Conservation (phyloP, 2,888 invertebrate species). For the Ectobius pallidus region DNA sequence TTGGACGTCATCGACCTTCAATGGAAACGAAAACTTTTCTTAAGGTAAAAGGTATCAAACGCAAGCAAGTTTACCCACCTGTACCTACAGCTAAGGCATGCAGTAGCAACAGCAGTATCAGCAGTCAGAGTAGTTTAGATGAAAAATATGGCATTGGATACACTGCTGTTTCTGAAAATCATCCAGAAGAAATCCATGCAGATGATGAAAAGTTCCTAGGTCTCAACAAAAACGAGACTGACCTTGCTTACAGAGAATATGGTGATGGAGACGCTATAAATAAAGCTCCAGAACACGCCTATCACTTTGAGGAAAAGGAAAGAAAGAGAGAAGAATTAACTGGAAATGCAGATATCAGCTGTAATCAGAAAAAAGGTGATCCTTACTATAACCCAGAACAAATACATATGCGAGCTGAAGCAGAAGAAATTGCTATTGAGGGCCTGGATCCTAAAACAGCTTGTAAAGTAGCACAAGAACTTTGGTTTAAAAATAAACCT, state of each 20-base stretch:
- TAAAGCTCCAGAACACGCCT: background rate
- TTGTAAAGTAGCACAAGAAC: background rate
- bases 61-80: background rate
- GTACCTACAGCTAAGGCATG: background rate
- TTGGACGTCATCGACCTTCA: background rate
- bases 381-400: background rate
- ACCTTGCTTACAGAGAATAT: background rate
- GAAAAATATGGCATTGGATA: background rate
- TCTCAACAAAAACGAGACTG: background rate
- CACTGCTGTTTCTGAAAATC: background rate
- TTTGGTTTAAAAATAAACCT: background rate
- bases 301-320: background rate
- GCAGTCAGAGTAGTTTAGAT: background rate
- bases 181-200: background rate
- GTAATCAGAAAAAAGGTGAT: background rate
- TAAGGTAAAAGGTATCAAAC: background rate
- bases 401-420: background rate
- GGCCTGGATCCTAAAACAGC: constrained; percentile 10
- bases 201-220: background rate
- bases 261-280: background rate
- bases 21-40: background rate
- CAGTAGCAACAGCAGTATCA: background rate
- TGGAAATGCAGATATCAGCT: no score
- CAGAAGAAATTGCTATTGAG: background rate
- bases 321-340: background rate